Conservation (phyloP, 2,113 vertebrate species). For the Colius striatus region DNA sequence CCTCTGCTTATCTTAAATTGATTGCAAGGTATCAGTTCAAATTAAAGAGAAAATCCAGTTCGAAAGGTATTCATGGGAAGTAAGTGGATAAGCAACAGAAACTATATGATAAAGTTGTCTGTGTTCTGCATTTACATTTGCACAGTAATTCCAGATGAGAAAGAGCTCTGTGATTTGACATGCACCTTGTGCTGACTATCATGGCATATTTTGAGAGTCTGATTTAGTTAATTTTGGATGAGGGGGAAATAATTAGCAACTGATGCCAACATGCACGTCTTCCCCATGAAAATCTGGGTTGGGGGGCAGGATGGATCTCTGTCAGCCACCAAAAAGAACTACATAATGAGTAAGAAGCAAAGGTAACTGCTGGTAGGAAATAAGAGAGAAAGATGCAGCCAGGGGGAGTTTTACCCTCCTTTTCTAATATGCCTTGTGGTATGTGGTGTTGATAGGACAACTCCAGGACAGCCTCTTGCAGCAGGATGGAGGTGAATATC, state of each 20-base stretch:
- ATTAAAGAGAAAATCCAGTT: neutral
- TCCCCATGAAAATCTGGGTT: neutral
- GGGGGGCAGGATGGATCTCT: neutral
- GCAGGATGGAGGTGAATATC: neutral
- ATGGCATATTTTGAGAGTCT: neutral
- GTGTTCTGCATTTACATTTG: conserved; percentile 8
- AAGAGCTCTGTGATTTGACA: neutral
- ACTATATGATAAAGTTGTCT: neutral
- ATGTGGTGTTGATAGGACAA: neutral
- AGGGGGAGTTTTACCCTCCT: neutral
- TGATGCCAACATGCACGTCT: neutral
- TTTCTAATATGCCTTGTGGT: neutral
- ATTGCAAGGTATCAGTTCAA: neutral
- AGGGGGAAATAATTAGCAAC: neutral
- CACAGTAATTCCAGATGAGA: neutral
- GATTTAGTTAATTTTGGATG: neutral
- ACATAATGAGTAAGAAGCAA: neutral
- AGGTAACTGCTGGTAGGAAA: neutral
- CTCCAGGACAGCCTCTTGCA: neutral
- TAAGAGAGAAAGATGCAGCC: neutral
- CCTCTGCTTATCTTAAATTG: neutral
- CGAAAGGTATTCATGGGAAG: neutral
- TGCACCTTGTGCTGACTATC: neutral
- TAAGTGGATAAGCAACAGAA: conserved; percentile 25
- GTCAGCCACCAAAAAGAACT: neutral